Conservation (phyloP, 2,888 invertebrate species). For the Drosophila austrosaltans region DNA sequence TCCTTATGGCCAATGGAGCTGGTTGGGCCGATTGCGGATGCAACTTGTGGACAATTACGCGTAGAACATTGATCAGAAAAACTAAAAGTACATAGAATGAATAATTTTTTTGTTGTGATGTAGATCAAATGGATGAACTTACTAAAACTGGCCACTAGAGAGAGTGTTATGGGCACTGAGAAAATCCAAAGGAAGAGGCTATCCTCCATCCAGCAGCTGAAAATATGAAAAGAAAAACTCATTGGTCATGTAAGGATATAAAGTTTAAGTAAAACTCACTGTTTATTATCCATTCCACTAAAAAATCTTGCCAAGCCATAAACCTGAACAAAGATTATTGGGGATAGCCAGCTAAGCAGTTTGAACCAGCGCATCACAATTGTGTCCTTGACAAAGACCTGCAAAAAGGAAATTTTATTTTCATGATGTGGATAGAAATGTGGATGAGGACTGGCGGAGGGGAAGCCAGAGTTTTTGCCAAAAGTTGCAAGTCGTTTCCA, state of each 20-base stretch:
- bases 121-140: conserved; percentile 53
- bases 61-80: conserved; percentile 88
- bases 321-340: conserved; percentile 85
- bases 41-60: conserved; percentile 87
- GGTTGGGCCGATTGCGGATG: conserved; percentile 87
- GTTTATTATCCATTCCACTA: conserved; percentile 84
- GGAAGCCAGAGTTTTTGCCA: conserved; percentile 13
- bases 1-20: conserved; percentile 85
- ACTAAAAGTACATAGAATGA: conserved; percentile 81
- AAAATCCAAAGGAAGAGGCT: conserved; percentile 87
- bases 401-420: conserved; percentile 35
- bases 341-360: conserved; percentile 88
- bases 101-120: not conserved
- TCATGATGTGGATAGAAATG: conserved; percentile 18
- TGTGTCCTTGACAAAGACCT: conserved; percentile 90
- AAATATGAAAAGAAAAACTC: too few species aligned
- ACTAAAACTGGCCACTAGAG: conserved; percentile 86
- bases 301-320: conserved; percentile 81
- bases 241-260: not conserved
- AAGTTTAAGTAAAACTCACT: conserved; percentile 83
- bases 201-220: conserved; percentile 88
- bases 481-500: conserved; percentile 41
- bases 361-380: conserved; percentile 89
- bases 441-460: too few species aligned
- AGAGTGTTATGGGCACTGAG: conserved; percentile 86